These are phyloP conservation scores for Pogonocichla stellata DNA, from an alignment of 2,113 vertebrate genomes.

Conservation along the genomic window DNA sequence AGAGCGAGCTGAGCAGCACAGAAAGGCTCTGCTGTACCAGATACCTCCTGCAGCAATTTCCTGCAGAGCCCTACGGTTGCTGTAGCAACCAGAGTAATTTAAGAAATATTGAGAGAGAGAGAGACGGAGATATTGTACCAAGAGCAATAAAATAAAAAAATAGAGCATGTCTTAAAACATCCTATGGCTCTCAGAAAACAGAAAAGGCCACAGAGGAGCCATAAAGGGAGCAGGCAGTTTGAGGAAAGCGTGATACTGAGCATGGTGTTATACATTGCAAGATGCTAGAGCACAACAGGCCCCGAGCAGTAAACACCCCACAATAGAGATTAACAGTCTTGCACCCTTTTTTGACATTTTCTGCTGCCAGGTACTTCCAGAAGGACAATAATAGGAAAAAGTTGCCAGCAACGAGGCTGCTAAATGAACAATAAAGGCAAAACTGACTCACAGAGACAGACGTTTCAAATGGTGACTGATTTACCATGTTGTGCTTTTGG, in stretches of 20 bases:
- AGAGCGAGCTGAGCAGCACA: rapidly evolving
- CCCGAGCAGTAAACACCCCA: neutral
- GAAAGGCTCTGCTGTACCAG: neutral
- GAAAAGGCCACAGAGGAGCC: neutral
- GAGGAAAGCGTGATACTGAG: neutral
- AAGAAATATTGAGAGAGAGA: constrained; percentile 16
- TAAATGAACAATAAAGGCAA: neutral
- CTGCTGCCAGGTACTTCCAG: constrained; percentile 21
- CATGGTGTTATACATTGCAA: neutral
- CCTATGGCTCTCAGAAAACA: neutral
- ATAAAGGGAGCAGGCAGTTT: neutral
- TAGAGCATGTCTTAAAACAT: neutral
- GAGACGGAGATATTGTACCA: neutral
- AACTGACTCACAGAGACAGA: constrained; percentile 29
- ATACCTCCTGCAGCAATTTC: neutral
- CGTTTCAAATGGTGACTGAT: neutral
- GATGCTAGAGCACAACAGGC: neutral
- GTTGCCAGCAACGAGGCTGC: neutral
- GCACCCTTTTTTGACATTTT: neutral
- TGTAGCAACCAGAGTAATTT: constrained; percentile 58
- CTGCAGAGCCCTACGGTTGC: constrained; percentile 35
- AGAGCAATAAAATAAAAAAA: constrained; percentile 30
- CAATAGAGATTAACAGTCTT: neutral
- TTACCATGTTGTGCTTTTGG: constrained; percentile 24
- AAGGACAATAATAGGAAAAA: constrained; percentile 16